Percentiles rank a stretch among this genome's conserved stretches.
Conservation (phyloP, 2,113 vertebrate species). For the Rhea pennata region DNA sequence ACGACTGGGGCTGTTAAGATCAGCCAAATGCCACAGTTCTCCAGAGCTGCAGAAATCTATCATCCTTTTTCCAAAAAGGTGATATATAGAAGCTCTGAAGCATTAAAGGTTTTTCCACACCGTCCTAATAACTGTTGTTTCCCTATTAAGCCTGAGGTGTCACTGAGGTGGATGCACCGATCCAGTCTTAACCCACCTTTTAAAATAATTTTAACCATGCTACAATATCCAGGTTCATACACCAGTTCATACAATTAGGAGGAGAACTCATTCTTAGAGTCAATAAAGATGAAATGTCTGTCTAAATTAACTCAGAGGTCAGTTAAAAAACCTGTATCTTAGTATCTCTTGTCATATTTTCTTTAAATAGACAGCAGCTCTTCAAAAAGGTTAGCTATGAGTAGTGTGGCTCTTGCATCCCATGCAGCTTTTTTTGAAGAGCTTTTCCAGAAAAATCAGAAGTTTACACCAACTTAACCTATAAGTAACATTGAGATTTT, state of each 20-base stretch:
- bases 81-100: background rate
- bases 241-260: background rate
- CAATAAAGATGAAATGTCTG: background rate
- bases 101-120: no score
- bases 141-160: background rate
- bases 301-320: background rate
- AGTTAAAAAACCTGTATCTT: background rate
- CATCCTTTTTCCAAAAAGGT: background rate
- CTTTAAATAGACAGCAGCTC: background rate
- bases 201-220: rapidly evolving
- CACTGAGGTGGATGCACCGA: rapidly evolving
- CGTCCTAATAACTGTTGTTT: rapidly evolving
- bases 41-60: background rate
- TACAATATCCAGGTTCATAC: no score
- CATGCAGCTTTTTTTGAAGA: background rate
- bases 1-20: background rate
- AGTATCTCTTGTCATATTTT: background rate
- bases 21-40: rapidly evolving
- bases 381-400: rapidly evolving
- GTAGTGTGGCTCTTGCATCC: background rate
- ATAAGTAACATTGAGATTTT: background rate
- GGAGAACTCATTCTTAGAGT: background rate
- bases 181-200: no score
- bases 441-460: background rate
- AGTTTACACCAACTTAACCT: background rate